Conservation (phyloP, 1,140 invertebrate species). For the Trichogramma pretiosum region DNA sequence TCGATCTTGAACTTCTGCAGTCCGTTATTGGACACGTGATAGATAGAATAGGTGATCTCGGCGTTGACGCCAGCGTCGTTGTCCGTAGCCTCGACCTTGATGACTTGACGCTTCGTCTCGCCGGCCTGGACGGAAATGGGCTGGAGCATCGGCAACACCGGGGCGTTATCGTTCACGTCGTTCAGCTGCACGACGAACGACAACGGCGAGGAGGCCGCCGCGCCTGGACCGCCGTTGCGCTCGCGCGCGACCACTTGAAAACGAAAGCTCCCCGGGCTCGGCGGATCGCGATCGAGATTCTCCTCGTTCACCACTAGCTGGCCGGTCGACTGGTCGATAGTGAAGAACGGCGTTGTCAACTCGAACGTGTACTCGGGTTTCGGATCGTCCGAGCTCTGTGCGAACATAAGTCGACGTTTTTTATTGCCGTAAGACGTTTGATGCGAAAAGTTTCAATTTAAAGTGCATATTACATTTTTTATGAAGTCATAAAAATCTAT, state of each 20-base stretch:
- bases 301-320: slow-evolving; percentile 71
- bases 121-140: slow-evolving; percentile 74
- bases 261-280: slow-evolving; percentile 71
- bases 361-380: slow-evolving; percentile 73
- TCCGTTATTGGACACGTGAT: slow-evolving; percentile 84
- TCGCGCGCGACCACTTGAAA: slow-evolving; percentile 79
- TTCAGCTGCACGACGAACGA: slow-evolving; percentile 68
- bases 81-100: slow-evolving; percentile 71
- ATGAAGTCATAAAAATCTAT: too few species aligned
- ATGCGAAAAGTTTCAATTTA: background rate
- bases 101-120: slow-evolving; percentile 64
- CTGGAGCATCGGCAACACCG: slow-evolving; percentile 63
- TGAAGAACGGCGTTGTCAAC: slow-evolving; percentile 74
- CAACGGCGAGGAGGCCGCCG: slow-evolving; percentile 69
- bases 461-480: too few species aligned
- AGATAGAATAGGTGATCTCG: slow-evolving; percentile 71
- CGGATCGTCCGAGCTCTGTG: slow-evolving; percentile 56
- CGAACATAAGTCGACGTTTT: slow-evolving; percentile 13
- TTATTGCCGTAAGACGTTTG: slow-evolving; percentile 6
- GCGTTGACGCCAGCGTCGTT: slow-evolving; percentile 79
- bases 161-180: slow-evolving; percentile 80
- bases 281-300: slow-evolving; percentile 77
- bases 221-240: slow-evolving; percentile 59
- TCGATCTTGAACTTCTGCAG: slow-evolving; percentile 77
- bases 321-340: slow-evolving; percentile 66